Evolutionary conservation across 2,888 invertebrate species (phyloP).

Genomic region (Tipula lateralis): DNA sequence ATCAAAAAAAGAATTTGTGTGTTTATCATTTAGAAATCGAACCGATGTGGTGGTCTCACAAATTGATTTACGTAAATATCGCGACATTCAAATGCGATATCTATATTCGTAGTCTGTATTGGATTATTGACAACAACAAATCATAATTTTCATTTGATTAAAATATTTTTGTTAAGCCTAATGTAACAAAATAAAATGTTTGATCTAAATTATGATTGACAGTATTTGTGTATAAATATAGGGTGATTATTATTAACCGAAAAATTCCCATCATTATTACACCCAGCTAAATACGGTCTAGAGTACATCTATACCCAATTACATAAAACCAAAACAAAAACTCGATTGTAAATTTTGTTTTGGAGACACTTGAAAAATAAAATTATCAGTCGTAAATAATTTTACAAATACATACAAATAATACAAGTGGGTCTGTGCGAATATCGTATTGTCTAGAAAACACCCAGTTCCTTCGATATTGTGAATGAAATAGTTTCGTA

Average conservation of each 20-base stretch:
- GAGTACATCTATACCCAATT: background rate
- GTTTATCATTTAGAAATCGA: background rate
- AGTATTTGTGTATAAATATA: background rate
- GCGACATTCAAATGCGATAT: background rate
- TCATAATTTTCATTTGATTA: background rate
- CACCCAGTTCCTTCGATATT: background rate
- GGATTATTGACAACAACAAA: conserved; percentile 24
- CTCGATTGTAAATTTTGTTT: background rate
- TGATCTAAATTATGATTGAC: background rate
- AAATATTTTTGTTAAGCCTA: background rate
- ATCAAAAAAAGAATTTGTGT: background rate
- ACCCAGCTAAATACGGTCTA: background rate
- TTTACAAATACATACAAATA: background rate
- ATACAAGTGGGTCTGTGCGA: background rate
- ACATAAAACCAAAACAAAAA: background rate
- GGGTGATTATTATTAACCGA: background rate
- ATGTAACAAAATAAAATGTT: background rate
- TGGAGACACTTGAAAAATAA: background rate
- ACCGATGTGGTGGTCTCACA: conserved; percentile 13
- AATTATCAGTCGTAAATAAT: background rate
- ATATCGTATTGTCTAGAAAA: background rate
- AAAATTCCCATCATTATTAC: background rate
- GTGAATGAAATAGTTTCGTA: background rate
- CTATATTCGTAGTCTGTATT: background rate
- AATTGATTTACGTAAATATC: conserved; percentile 4